Base-by-base conservation (phyloP, 2,888 invertebrate genomes). In the Halictus quadricinctus region DNA sequence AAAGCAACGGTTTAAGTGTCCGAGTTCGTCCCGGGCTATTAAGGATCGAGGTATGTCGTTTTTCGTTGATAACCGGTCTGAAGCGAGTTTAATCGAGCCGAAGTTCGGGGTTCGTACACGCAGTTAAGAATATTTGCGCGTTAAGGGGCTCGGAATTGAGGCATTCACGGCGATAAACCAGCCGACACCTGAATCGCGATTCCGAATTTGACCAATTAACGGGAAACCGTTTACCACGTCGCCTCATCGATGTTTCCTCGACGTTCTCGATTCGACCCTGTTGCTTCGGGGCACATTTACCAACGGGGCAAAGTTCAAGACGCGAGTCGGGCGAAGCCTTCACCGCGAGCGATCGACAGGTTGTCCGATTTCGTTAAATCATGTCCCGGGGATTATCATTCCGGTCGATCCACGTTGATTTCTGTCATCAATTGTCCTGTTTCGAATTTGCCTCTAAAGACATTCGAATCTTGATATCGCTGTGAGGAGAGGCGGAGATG, bases 121-220 rank as follows among this genome's bases (percentile, higher is more conserved):
- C 54, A 54, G 54, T 54, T 54, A 54, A 54, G 54, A 54, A 54
- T 54, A 54, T 54, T 54, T 3, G 54, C 54, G 21, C 54, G n/a
- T 54, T 54, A 54, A 54, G n/a, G 54, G 54, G 54, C 21, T 54
- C n/a, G 54, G 54, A 54, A 54, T 54, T 54, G 54, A 54, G 10
- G 54, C 54, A n/a, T 54, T 54, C n/a, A 54, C n/a, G n/a, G 54
- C 54, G n/a, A 54, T 54, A 54, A 54, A 54, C 21, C 54, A 10
- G 54, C 60, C 60, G 60, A 60, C 60, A 60, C 60, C 60, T n/a
- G 60, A 60, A 60, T 25, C 60, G 60, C 15, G 60, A n/a, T 13
- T 13, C 25, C 60, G 25, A 60, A 60, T 60, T 60, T 25, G 60
- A 60, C 60, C 60, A 60, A 60, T 60, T 60, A 60, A 60, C 60